Conservation (phyloP, 2,113 vertebrate species). For the Pipa parva region DNA sequence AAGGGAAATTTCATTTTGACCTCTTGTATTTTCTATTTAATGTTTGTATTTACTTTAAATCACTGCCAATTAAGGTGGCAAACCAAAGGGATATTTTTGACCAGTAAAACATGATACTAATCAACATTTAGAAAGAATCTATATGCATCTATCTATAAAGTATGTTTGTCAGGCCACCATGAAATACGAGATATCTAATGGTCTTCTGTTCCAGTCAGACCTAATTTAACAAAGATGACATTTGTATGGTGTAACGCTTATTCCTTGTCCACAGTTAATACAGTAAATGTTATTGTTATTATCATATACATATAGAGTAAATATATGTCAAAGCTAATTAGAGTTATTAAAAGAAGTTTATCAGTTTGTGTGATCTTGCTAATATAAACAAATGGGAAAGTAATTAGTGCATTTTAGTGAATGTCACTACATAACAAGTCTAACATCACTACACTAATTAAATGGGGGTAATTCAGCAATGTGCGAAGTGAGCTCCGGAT, state of each 20-base stretch:
- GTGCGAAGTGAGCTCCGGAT: too few species aligned
- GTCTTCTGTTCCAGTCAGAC: neutral
- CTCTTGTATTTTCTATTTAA: too few species aligned
- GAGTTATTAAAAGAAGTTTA: too few species aligned
- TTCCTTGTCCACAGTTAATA: neutral
- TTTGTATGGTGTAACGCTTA: neutral
- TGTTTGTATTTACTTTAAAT: neutral
- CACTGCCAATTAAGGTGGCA: neutral
- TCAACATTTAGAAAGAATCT: slow-evolving; percentile 1
- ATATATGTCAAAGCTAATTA: too few species aligned
- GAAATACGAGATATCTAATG: neutral
- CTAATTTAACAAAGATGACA: neutral
- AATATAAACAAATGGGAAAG: too few species aligned
- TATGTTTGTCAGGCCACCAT: neutral
- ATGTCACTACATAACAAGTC: too few species aligned
- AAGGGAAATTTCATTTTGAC: too few species aligned
- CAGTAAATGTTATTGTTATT: neutral
- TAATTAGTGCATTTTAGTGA: too few species aligned
- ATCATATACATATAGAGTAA: too few species aligned
- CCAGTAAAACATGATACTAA: slow-evolving; percentile 23
- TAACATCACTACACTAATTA: too few species aligned
- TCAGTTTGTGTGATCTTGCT: too few species aligned
- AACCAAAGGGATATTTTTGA: neutral
- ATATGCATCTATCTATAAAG: slow-evolving; percentile 1
- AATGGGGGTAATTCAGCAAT: too few species aligned